Conservation (phyloP, 2,888 invertebrate species). For the Osedax fenrisi region DNA sequence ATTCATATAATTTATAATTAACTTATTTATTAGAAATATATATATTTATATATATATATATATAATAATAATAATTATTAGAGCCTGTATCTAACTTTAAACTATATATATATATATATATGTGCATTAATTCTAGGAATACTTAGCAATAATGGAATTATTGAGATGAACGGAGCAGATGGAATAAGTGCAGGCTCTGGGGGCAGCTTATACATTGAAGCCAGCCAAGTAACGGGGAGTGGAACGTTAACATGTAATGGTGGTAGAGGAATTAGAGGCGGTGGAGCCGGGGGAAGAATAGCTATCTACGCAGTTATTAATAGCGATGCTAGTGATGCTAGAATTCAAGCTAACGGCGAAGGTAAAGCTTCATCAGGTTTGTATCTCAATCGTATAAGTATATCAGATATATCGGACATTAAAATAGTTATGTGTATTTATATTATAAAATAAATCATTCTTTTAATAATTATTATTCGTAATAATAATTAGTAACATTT, state of each 20-base stretch:
- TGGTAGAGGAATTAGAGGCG: neutral
- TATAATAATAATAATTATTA: no score
- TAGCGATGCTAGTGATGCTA: neutral
- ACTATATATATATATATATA: no score
- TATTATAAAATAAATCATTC: no score
- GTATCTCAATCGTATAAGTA: neutral
- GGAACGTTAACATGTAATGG: conserved; percentile 5
- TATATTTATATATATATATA: no score
- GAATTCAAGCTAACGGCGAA: neutral
- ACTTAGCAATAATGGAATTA: conserved; percentile 14
- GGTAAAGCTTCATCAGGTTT: neutral
- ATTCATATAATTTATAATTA: no score
- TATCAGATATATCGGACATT: no score
- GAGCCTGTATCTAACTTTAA: no score
- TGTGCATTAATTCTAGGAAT: no score
- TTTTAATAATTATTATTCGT: no score
- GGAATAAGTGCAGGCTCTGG: conserved; percentile 20
- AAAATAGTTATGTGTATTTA: no score
- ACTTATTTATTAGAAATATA: no score
- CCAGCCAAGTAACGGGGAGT: neutral
- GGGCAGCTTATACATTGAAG: conserved; percentile 15
- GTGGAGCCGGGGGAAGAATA: conserved; percentile 18
- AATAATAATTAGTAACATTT: no score
- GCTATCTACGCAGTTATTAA: neutral
- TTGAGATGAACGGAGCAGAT: conserved; percentile 21